Percentiles rank a stretch among this genome's conserved stretches.
Conservation (phyloP, 2,797 vertebrate species). For the Galagoides demidoff region DNA sequence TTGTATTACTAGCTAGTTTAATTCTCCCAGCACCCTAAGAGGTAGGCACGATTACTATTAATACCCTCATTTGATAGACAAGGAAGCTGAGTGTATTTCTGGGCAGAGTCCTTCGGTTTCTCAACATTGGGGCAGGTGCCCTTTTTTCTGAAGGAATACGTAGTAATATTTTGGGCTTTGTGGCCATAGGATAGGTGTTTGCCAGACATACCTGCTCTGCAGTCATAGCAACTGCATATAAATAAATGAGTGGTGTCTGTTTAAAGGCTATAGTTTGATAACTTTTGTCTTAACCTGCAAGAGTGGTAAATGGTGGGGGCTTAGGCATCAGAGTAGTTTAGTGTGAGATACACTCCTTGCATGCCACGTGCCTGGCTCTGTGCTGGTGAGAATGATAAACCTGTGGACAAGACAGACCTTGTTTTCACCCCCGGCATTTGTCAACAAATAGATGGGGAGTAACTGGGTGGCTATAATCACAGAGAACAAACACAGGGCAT, state of each 20-base stretch:
- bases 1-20: background rate
- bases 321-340: background rate
- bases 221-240: background rate
- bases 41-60: background rate
- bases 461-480: too few relatives aligned
- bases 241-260: too few relatives aligned
- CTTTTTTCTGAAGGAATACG: background rate
- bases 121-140: background rate
- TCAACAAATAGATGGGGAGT: background rate
- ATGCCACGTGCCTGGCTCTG: background rate
- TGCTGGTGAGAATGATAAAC: background rate
- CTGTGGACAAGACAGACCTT: background rate
- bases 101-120: background rate
- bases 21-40: background rate
- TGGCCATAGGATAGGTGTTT: background rate
- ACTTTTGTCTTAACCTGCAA: background rate
- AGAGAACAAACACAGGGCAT: background rate
- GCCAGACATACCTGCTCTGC: background rate
- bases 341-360: background rate
- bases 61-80: background rate
- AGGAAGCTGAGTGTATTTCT: background rate
- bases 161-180: background rate
- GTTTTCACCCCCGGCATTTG: background rate
- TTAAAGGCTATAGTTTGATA: background rate
- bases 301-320: background rate